Base-by-base conservation (phyloP, 1,140 invertebrate genomes). In the Lasioglossum baleicum region DNA sequence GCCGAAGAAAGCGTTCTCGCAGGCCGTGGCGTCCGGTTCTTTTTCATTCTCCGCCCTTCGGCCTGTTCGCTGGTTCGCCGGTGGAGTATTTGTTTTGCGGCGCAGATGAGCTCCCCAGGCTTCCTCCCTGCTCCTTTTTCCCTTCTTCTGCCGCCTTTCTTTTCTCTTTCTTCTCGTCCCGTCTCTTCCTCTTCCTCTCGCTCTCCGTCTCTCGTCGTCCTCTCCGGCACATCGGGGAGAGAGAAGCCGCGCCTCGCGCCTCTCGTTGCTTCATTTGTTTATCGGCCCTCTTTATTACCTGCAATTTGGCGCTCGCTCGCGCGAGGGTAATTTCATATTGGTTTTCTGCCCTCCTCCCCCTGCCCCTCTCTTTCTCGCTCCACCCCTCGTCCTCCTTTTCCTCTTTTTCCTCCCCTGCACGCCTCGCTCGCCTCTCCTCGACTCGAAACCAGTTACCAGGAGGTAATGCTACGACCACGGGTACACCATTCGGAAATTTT, bases 251-350 rank as follows among this genome's bases (percentile, higher is more conserved):
- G 75, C 82, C 83, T 88, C 88, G 80, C 84, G 78, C 87, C 87
- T 89, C 83, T 86, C 88, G 85, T 85, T 90, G 88, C 88, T 91
- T 89, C 85, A 90, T 91, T 91, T 90, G 86, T 91, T 90, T 90
- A 91, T 91, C 88, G 88, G 85, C 81, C 74, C 83, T 80, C 85
- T 90, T 90, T 90, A 90, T 90, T 90, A 90, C 88, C 89, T 83
- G 87, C 87, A 91, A 90, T 90, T 90, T 90, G 83, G 86, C 81
- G 88, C 85, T 85, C 84, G 82, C 84, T 88, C 86, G 87, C 87
- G 88, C 83, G 84, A 88, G 82, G 81, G 76, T 90, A 90, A 91
- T 91, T 91, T 90, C 85, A 90, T 89, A 90, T 91, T 91, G 89
- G 89, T 89, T 90, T 91, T 90, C 88, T 88, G 82, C 87, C 80